Conservation (phyloP, 2,113 vertebrate genomes). For the Prolemur simus region DNA sequence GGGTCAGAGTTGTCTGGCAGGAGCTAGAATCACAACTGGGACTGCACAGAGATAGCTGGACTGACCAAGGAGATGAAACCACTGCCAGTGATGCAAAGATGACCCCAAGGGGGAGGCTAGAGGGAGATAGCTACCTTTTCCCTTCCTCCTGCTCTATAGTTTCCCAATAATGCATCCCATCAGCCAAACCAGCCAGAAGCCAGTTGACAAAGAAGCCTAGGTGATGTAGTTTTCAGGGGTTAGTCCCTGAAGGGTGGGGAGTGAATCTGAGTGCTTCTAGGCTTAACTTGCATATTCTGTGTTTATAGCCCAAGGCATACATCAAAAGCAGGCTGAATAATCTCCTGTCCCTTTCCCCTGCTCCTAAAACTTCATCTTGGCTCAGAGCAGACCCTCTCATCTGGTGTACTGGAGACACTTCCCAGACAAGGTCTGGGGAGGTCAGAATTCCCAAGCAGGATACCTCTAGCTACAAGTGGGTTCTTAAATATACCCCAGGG, state of each 20-base stretch:
- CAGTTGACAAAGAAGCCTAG: neutral
- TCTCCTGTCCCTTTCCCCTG: neutral
- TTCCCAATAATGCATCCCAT: neutral
- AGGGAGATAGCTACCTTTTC: neutral
- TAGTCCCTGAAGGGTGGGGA: neutral
- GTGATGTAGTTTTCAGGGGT: neutral
- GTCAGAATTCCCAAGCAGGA: neutral
- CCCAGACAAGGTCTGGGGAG: neutral
- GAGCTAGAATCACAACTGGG: neutral
- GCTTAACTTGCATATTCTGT: neutral
- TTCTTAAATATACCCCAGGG: neutral
- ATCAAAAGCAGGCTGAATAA: neutral
- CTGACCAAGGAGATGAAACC: neutral
- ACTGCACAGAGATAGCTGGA: neutral
- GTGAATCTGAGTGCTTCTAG: neutral
- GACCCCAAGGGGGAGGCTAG: neutral
- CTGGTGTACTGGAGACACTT: neutral
- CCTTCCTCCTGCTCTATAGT: neutral
- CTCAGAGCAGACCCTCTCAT: neutral
- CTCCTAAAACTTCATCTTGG: neutral
- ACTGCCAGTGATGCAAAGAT: neutral
- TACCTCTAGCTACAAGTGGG: neutral
- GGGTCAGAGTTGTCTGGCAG: neutral
- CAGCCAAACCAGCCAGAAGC: neutral
- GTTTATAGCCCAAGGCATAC: neutral